Percentiles rank a stretch among this genome's conserved stretches.
Evolutionary conservation across 2,888 invertebrate genomes (phyloP).

Genomic region (Brachypalpus laphriformis): DNA sequence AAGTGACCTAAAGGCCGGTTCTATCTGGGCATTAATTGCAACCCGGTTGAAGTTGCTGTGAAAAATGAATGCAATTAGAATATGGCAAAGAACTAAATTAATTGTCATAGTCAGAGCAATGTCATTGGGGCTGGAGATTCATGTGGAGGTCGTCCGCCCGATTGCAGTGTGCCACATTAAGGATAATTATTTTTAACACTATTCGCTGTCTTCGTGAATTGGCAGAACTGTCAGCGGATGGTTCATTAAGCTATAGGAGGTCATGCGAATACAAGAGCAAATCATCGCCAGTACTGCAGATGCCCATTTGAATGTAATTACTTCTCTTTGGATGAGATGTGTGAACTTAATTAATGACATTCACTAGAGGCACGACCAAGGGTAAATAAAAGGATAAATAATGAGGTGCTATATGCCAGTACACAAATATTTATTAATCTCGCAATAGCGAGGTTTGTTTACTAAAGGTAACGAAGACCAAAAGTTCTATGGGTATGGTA

Average conservation of each 20-base stretch:
- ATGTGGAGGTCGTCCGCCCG: neutral
- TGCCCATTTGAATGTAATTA: neutral
- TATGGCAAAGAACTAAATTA: constrained; percentile 16
- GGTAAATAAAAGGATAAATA: constrained; percentile 13
- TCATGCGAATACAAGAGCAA: neutral
- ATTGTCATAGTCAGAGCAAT: constrained; percentile 20
- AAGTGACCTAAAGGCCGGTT: constrained; percentile 3
- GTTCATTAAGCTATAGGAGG: constrained; percentile 17
- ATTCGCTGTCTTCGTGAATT: neutral
- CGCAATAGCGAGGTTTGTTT: constrained; percentile 7
- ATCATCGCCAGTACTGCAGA: neutral
- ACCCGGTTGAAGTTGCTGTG: constrained; percentile 1
- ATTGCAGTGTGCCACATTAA: neutral
- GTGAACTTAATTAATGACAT: constrained; percentile 40
- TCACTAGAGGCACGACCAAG: neutral
- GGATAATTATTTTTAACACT: constrained; percentile 6
- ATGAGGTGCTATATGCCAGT: constrained; percentile 13
- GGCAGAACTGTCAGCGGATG: neutral
- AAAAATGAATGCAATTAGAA: constrained; percentile 44
- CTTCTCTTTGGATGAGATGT: constrained; percentile 1
- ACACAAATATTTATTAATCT: constrained; percentile 12
- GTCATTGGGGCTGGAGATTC: neutral
- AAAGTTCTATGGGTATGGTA: neutral
- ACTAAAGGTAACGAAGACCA: neutral
- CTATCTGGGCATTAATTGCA: constrained; percentile 12